Evolutionary conservation across 2,113 vertebrate genomes (phyloP).

Genomic region (Chascanopsetta lugubris): DNA sequence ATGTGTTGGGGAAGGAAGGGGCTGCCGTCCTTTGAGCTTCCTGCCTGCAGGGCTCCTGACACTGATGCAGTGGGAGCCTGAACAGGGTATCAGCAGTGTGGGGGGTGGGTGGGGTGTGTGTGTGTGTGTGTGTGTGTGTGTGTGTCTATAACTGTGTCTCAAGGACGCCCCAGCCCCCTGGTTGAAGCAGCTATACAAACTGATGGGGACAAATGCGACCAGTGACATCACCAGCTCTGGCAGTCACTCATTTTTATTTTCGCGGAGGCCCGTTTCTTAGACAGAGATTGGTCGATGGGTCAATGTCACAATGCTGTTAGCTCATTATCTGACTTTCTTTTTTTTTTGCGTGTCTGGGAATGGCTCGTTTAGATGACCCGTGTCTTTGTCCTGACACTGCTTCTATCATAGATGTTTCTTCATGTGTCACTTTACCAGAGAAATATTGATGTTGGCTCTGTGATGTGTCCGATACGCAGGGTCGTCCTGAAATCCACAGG

Average conservation of each 20-base stretch:
- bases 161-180: constrained; percentile 79
- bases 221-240: constrained; percentile 79
- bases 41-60: constrained; percentile 71
- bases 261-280: constrained; percentile 60
- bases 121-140: background rate
- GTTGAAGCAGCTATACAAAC: constrained; percentile 67
- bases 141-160: constrained; percentile 69
- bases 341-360: constrained; percentile 15
- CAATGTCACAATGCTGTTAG: constrained; percentile 61
- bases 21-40: constrained; percentile 69
- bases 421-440: constrained; percentile 35
- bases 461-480: constrained; percentile 13
- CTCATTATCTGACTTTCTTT: constrained; percentile 38
- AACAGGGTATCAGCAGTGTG: constrained; percentile 33
- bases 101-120: background rate
- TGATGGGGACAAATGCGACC: constrained; percentile 78
- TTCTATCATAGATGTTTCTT: constrained; percentile 43
- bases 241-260: constrained; percentile 83
- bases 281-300: constrained; percentile 63
- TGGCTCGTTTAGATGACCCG: constrained; percentile 39
- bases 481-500: constrained; percentile 22
- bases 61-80: constrained; percentile 68
- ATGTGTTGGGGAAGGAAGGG: constrained; percentile 54
- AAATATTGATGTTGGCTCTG: constrained; percentile 30
- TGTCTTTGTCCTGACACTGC: constrained; percentile 35